Evolutionary conservation across 2,888 invertebrate genomes (phyloP).

Genomic region (Drosophila subquinaria): DNA sequence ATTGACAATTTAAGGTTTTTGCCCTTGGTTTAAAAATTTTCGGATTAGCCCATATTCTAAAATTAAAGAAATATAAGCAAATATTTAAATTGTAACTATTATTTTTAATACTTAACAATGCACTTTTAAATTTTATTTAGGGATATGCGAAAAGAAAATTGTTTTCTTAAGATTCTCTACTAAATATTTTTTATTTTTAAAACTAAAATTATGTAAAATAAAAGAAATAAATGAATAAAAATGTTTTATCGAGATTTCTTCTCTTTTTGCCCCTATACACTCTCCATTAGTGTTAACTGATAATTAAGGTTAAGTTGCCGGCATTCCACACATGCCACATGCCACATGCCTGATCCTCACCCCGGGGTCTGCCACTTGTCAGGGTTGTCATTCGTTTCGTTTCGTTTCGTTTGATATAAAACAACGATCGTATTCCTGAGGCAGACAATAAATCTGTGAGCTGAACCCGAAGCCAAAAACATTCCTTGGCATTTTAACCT

Average conservation of each 20-base stretch:
- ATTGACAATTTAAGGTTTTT: no score
- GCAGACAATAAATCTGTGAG: constrained; percentile 65
- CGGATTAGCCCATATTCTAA: no score
- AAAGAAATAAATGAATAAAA: no score
- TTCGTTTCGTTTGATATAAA: constrained; percentile 58
- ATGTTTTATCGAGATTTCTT: background rate
- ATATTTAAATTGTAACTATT: no score
- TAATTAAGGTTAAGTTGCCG: constrained; percentile 32
- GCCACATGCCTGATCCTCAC: constrained; percentile 19
- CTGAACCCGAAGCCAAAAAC: constrained; percentile 42
- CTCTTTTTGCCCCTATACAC: background rate
- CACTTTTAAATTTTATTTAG: no score
- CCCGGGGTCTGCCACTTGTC: constrained; percentile 61
- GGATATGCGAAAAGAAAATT: no score
- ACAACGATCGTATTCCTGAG: constrained; percentile 60
- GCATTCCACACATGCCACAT: constrained; percentile 13
- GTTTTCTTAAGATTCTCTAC: no score
- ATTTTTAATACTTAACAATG: no score
- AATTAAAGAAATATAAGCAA: no score
- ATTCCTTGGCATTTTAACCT: constrained; percentile 68
- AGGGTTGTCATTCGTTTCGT: constrained; percentile 43
- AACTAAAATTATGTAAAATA: no score
- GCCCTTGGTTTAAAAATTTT: no score
- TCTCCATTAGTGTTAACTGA: background rate
- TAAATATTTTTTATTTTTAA: no score